A percentile compares a stretch with the other conserved stretches of the same genome.
phyloP scores from a whole-genome alignment of 2,113 vertebrate species.

The Bambusicola thoracicus region DNA sequence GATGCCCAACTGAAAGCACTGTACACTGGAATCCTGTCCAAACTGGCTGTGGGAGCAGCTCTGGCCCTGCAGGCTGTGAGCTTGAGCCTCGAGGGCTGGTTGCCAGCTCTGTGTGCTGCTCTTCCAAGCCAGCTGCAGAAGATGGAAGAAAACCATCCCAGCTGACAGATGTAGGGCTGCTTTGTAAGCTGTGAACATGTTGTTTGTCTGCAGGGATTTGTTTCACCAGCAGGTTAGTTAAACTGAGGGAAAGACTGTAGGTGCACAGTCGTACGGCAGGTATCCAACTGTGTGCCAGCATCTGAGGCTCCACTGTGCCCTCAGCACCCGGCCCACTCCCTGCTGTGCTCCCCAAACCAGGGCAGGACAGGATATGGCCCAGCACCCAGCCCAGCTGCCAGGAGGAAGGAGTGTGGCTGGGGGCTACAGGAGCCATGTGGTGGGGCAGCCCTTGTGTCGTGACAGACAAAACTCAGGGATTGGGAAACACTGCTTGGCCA shows the following conservation, averaged over 20 bases:
- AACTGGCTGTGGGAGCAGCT: not conserved
- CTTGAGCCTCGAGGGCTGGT: not conserved
- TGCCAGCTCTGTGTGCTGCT: not conserved
- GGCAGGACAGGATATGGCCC: not conserved
- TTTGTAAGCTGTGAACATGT: fast-evolving
- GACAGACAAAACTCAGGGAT: not conserved
- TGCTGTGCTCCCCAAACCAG: fast-evolving
- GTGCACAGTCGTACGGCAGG: not conserved
- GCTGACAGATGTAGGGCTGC: not conserved
- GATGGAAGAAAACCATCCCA: not conserved
- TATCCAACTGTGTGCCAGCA: not conserved
- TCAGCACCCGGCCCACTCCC: fast-evolving
- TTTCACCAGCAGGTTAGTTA: not conserved
- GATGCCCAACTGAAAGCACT: not conserved
- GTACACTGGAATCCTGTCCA: not conserved
- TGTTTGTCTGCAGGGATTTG: not conserved
- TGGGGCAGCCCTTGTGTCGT: not conserved
- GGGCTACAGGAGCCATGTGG: not conserved
- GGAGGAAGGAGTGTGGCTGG: not conserved
- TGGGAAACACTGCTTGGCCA: not conserved
- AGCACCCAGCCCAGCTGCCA: not conserved
- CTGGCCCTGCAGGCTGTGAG: not conserved
- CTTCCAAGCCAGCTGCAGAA: not conserved
- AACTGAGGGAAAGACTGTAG: not conserved
- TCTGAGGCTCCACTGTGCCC: fast-evolving